Evolutionary conservation across 2,797 vertebrate species (phyloP).

Genomic region (Austrolebias charrua): DNA sequence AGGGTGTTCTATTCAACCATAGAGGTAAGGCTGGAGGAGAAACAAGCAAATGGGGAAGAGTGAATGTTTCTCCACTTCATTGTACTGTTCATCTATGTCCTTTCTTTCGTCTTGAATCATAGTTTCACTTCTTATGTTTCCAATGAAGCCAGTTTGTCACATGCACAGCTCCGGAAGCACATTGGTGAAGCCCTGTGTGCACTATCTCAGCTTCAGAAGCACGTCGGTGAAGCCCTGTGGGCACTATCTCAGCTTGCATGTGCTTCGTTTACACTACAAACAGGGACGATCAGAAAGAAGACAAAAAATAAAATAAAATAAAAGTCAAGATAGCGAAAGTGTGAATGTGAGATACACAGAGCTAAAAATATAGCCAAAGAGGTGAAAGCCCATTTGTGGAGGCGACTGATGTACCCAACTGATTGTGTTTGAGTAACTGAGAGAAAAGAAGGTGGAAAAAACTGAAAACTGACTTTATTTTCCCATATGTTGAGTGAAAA

Average conservation of each 20-base stretch:
- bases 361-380: constrained; percentile 36
- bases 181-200: not conserved
- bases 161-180: not conserved
- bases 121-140: not conserved
- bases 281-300: constrained; percentile 11
- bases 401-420: constrained; percentile 25
- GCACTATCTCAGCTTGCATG: constrained; percentile 5
- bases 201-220: too few relatives aligned
- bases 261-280: constrained; percentile 48
- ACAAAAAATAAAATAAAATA: not conserved
- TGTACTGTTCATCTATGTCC: constrained; percentile 40
- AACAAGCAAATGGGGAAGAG: constrained; percentile 33
- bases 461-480: not conserved
- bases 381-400: constrained; percentile 57
- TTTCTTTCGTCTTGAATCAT: not conserved
- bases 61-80: constrained; percentile 50
- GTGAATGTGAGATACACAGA: constrained; percentile 36
- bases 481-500: not conserved
- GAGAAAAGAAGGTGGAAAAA: constrained; percentile 5
- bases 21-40: constrained; percentile 7
- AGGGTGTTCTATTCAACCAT: not conserved
- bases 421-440: constrained; percentile 24
- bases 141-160: too few relatives aligned
- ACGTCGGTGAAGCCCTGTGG: too few relatives aligned
- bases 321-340: constrained; percentile 20